Evolutionary conservation across 92 coral and sea anemone species (phyloP), one percentile per base, ranked within the genome.

Genomic region (Palythoa grandis): DNA sequence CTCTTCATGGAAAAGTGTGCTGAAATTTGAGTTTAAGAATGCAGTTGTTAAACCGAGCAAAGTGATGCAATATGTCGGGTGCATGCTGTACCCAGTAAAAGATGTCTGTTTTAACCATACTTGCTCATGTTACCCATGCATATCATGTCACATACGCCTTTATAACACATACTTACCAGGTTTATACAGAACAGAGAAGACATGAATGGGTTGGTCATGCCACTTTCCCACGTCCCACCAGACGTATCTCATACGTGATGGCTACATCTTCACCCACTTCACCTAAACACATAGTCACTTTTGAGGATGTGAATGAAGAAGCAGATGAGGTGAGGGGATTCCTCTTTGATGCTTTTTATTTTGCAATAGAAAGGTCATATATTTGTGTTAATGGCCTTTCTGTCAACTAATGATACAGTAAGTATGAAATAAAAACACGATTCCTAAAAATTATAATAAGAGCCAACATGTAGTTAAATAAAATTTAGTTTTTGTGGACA

Each of bases 171-270:
- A 70, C 85, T 80, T 56, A 47, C 63, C 57, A 80, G 85, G 85
- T 63, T 38, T 71, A 56, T 24, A 63, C 92, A 17, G 83, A 58
- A 52, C 70, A 77, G 70, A 78, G 58, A 37, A 76, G 24, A 13
- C 37, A 78, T 47, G 82, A 65, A 78, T 89, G 76, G 85, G 84
- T 17, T 10, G 87, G 76, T 25, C 80, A 61, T 54, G 23, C 85
- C 60, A 68, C 74, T 19, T 83, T 78, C 16, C 91, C 91, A 84
- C 91, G 92, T 54, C 76, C 78, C 12, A 86, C 89, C 66, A 90
- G 98, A 75, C 92, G 98, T 17, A 79, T 86, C 78, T 94, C 98
- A 4, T 94, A 94, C 72, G 92, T 94, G 68, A 94, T 94, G 92
- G 98, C 98, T 5, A 94, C 98, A 14, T 91, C 96, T 25, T 87